Evolutionary conservation across 1,140 invertebrate species (phyloP).

Genomic region (Leptopilina boulardi): DNA sequence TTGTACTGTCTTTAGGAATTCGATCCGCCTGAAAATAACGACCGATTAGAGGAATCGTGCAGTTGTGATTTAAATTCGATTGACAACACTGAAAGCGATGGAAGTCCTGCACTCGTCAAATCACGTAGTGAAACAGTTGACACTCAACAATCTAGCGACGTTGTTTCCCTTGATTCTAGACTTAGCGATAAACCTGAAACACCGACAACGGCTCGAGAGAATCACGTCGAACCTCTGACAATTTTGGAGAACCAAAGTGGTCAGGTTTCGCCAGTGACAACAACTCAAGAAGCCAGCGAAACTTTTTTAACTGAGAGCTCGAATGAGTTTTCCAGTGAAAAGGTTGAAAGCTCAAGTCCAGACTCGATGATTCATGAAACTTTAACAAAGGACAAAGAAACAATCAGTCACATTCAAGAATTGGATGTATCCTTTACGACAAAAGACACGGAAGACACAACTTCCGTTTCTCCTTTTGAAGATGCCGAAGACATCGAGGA

Average conservation of each 20-base stretch:
- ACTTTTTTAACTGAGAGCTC: constrained; percentile 68
- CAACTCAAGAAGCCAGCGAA: constrained; percentile 69
- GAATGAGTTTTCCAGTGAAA: constrained; percentile 75
- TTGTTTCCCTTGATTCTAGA: constrained; percentile 75
- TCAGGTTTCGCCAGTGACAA: constrained; percentile 63
- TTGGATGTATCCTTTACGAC: constrained; percentile 74
- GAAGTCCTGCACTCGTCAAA: constrained; percentile 75
- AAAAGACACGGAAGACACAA: constrained; percentile 68
- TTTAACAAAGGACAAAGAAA: constrained; percentile 56
- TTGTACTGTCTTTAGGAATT: constrained; percentile 62
- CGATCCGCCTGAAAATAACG: constrained; percentile 67
- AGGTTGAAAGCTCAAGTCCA: constrained; percentile 63
- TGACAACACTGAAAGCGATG: constrained; percentile 76
- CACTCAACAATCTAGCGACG: constrained; percentile 74
- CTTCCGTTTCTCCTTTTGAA: constrained; percentile 33
- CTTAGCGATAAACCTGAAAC: constrained; percentile 72
- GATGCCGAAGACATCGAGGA: constrained; percentile 48
- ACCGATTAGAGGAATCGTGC: constrained; percentile 73
- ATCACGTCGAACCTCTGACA: constrained; percentile 65
- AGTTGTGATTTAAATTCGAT: constrained; percentile 78
- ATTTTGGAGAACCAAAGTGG: constrained; percentile 65
- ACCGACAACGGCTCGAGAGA: constrained; percentile 58
- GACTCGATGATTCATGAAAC: constrained; percentile 63
- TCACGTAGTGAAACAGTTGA: constrained; percentile 68
- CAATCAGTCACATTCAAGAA: constrained; percentile 71